Conservation (phyloP, 37 sponge, comb jelly and placozoan genomes). For the Tethya wilhelma region DNA sequence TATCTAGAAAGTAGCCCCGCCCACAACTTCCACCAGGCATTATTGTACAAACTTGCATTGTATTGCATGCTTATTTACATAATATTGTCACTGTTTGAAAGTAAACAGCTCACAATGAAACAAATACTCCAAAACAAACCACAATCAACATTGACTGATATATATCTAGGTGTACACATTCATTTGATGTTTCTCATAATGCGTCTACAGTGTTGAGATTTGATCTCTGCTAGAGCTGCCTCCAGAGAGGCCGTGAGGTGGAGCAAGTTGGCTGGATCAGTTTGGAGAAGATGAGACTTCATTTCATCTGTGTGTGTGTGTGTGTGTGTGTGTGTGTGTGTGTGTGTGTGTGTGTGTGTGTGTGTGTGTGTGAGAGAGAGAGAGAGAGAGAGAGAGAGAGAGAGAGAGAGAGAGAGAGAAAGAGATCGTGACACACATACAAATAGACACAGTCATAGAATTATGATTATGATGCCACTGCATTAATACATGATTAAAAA, state of each 20-base stretch:
- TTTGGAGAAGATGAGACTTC: slow-evolving; percentile 47
- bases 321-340: neutral
- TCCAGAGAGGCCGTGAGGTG: slow-evolving; percentile 81
- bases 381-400: slow-evolving; percentile 3
- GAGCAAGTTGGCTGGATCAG: slow-evolving; percentile 80
- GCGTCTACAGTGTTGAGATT: slow-evolving; percentile 82
- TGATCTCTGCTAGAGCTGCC: slow-evolving; percentile 78
- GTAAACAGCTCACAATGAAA: too few species aligned
- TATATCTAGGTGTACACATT: neutral
- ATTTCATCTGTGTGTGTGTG: slow-evolving; percentile 43
- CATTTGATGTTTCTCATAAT: slow-evolving; percentile 91
- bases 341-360: neutral
- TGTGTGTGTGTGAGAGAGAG: slow-evolving; percentile 6
- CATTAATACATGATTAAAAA: neutral
- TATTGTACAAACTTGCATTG: too few species aligned
- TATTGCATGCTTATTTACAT: too few species aligned
- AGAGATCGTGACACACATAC: neutral
- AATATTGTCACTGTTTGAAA: too few species aligned
- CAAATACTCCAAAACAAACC: too few species aligned
- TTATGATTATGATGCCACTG: neutral
- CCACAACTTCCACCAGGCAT: too few species aligned
- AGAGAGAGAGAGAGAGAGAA: neutral
- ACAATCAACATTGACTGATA: neutral
- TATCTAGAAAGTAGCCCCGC: too few species aligned
- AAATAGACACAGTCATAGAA: neutral